A percentile compares a stretch with the other conserved stretches of the same genome.
These are phyloP conservation scores for Drosophila mercatorum DNA, from an alignment of 2,888 invertebrate genomes.

Conservation along the genomic window DNA sequence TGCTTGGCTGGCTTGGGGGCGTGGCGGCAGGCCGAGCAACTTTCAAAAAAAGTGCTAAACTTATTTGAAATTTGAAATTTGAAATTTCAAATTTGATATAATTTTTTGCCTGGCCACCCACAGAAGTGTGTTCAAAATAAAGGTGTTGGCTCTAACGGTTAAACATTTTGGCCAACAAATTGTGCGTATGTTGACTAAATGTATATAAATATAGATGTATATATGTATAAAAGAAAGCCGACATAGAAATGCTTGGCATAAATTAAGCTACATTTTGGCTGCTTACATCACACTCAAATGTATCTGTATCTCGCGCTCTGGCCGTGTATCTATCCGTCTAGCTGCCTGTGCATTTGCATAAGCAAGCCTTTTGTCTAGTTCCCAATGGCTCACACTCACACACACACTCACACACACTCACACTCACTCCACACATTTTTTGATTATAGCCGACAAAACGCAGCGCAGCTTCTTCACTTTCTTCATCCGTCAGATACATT, in stretches of 20 bases:
- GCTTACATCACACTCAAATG: constrained; percentile 62
- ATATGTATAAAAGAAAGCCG: constrained; percentile 65
- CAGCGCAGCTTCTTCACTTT: constrained; percentile 69
- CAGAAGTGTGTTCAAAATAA: constrained; percentile 25
- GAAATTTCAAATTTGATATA: constrained; percentile 34
- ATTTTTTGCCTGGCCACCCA: constrained; percentile 52
- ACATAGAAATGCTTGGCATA: constrained; percentile 61
- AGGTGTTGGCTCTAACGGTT: constrained; percentile 46
- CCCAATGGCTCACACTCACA: constrained; percentile 38
- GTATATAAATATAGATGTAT: constrained; percentile 9
- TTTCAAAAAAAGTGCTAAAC: constrained; percentile 79
- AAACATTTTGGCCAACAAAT: constrained; percentile 3
- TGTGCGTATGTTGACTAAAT: constrained; percentile 12
- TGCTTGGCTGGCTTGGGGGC: constrained; percentile 42
- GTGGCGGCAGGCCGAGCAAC: constrained; percentile 43
- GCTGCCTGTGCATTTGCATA: constrained; percentile 63
- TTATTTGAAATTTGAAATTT: constrained; percentile 59
- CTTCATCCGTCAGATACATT: constrained; percentile 56
- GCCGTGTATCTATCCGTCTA: constrained; percentile 27
- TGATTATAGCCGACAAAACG: constrained; percentile 40
- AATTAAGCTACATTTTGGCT: constrained; percentile 63
- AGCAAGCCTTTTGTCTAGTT: constrained; percentile 70
- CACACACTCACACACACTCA: constrained; percentile 6
- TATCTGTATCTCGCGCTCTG: constrained; percentile 46
- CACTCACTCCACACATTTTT: constrained; percentile 8